These are phyloP conservation scores for Globodera rostochiensis DNA, from an alignment of 1,140 invertebrate genomes.

Conservation along the genomic window DNA sequence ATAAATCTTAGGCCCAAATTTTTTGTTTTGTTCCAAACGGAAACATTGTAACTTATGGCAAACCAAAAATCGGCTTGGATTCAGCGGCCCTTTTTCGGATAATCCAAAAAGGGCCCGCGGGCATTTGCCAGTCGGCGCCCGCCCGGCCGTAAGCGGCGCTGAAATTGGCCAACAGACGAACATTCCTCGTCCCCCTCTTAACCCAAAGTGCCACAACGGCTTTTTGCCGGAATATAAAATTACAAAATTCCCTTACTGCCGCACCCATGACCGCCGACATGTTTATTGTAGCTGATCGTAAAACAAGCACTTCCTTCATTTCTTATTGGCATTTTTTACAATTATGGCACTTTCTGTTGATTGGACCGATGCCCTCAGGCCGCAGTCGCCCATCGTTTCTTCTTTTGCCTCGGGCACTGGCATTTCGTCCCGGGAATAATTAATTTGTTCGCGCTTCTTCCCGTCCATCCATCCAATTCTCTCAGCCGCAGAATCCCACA, in stretches of 20 bases:
- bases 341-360: background rate
- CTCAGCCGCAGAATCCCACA: background rate
- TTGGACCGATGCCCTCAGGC: background rate
- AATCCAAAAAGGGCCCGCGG: too few species aligned
- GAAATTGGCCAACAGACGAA: too few species aligned
- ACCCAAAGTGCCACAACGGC: too few species aligned
- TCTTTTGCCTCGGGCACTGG: background rate
- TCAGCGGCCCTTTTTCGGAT: background rate
- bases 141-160: too few species aligned
- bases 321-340: background rate
- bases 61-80: background rate
- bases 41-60: constrained; percentile 1
- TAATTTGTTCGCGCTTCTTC: background rate
- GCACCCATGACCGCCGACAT: too few species aligned
- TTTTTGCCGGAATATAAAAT: too few species aligned
- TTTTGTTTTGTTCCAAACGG: constrained; percentile 17
- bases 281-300: too few species aligned
- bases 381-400: background rate
- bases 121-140: too few species aligned
- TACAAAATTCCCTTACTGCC: too few species aligned
- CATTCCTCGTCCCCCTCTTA: too few species aligned
- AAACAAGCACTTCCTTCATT: too few species aligned
- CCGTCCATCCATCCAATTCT: background rate
- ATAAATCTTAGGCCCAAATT: constrained; percentile 7
- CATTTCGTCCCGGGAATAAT: background rate